Base-by-base conservation (phyloP, 37 sponge, comb jelly and placozoan species). In the Ephydatia muelleri region DNA sequence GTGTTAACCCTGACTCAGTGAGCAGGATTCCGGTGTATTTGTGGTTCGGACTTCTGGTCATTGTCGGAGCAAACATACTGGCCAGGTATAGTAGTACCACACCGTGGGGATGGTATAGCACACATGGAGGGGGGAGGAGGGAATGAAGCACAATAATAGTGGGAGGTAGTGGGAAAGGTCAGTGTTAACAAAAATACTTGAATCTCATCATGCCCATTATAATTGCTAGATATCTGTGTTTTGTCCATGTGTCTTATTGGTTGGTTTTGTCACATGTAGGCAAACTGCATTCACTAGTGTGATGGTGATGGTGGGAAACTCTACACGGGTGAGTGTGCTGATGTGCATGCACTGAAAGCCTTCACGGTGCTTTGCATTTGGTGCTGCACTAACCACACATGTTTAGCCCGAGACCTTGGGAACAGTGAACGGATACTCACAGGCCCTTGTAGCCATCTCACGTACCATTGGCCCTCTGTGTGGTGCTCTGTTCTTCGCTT, bases 401-500 rank as follows among this genome's bases (percentile, higher is more conserved):
- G 5, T 76, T 27, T 68, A 92, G 86, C 84, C 89, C 25, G 72
- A 65, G 38, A 86, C 83, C 28, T 38, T 89, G 22, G 96, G 94
- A 3, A 82, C 84, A 4, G 91, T 96, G 38, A 96, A 93, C 83
- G 93, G 94, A 0, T 81, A 85, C 25, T 88, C 88, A 2, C 94
- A 93, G 80, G 80, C 92, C 64, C 79, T 82, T 25, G 94, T 75
- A 28, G 86, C 94, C 26, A 14, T 96, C 37, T 78, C 76, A 11
- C 82, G 97, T 2, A 65, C 76, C 47, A n/a, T 89, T 13, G 94
- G 89, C 6, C 96, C 96, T 3, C 32, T 86, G 28, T 25, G 83
- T 21, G 94, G 88, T 0, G 75, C 96, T 28, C 75, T 80, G 14
- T 28, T 95, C 65, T 95, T 95, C 91, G 93, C 96, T 16, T 96